Base-by-base conservation (phyloP, 2,888 invertebrate species). In the Drosophila merina region DNA sequence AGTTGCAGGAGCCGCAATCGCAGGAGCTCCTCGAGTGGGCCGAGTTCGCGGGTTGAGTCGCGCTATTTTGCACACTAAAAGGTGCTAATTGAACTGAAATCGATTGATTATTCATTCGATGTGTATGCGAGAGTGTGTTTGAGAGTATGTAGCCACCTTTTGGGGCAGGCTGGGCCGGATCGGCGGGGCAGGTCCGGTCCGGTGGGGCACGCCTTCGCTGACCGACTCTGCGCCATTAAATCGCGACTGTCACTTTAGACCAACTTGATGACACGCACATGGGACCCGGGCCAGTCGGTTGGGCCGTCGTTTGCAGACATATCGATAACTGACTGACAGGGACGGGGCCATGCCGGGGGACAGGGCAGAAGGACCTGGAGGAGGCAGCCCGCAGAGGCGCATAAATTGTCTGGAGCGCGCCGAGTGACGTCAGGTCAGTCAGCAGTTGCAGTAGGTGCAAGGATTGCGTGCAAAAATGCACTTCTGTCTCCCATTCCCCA, bases 191-290 rank as follows among this genome's bases (percentile, higher is more conserved):
- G 26, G 47, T 79, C 75, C 75, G 26, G 47, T 79, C 75, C 75
- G 57, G 55, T 63, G 55, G 68, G 58, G 71, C 76, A 69, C 69
- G 75, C 75, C 74, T 72, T 71, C 66, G 66, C 56, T 57, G 57
- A 62, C 59, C 66, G 64, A 58, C 57, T 72, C 57, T 75, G 69
- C 64, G 82, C 89, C 90, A 90, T 90, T 90, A 90, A 90, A 90
- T 90, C 90, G 90, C 88, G 89, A 90, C 88, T 90, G 90, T 89
- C 90, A 90, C 89, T 90, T 90, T 83, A 89, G 84, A 86, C 86
- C 90, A 86, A 89, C 83, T 88, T 88, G 90, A 90, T 90, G 90
- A 90, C 90, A 90, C 90, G 90, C 90, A 90, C 90, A 89, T 75
- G 81, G 71, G 54, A 69, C 62, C 57, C 52, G 40, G 56, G 54